These are phyloP conservation scores for Mimachlamys varia DNA, from an alignment of 2,888 invertebrate species.

Conservation along the genomic window DNA sequence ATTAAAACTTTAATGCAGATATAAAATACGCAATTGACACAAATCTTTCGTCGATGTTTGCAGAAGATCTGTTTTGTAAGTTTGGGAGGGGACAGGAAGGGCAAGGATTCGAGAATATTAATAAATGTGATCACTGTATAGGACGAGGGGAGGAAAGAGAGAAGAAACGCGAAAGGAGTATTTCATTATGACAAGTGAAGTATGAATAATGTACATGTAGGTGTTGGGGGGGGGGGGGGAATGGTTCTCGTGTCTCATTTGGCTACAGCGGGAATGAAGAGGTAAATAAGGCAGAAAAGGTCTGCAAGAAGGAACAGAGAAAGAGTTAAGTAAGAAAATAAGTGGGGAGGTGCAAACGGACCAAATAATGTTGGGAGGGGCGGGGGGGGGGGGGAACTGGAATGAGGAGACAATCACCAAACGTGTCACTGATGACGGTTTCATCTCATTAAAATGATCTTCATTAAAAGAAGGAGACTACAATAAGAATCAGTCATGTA, in stretches of 20 bases:
- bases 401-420: too few species aligned
- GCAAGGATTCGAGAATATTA: background rate
- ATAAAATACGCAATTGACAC: background rate
- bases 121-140: background rate
- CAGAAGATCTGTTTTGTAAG: background rate
- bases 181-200: background rate
- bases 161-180: background rate
- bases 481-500: too few species aligned
- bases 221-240: background rate
- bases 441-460: too few species aligned
- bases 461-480: too few species aligned
- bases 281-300: too few species aligned
- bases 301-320: too few species aligned
- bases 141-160: background rate
- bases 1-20: slow-evolving; percentile 13
- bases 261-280: too few species aligned
- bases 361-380: too few species aligned
- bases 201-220: background rate
- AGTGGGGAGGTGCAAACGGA: background rate
- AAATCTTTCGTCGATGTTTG: background rate
- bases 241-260: background rate
- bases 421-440: too few species aligned
- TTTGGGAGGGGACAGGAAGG: background rate
- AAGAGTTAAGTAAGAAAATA: background rate
- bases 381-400: too few species aligned